Evolutionary conservation across 2,888 invertebrate genomes (phyloP).

Genomic region (Rhamphomyia laevipes): DNA sequence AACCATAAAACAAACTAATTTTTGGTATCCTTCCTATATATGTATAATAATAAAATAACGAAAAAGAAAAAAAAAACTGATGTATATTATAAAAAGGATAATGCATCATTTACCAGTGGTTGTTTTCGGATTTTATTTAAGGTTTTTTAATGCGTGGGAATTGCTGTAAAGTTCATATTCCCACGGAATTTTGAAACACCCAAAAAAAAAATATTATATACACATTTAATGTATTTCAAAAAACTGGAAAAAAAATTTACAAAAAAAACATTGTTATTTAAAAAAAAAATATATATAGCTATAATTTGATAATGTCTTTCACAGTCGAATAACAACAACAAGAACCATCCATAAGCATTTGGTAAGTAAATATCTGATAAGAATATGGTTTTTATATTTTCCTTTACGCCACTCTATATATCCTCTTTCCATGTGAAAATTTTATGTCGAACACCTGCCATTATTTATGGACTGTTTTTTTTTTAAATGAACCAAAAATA

Average conservation of each 20-base stretch:
- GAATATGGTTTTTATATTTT: constrained; percentile 13
- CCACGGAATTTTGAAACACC: constrained; percentile 23
- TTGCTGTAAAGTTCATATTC: constrained; percentile 24
- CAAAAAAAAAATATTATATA: neutral
- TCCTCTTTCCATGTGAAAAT: neutral
- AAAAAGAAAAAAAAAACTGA: too few relatives aligned
- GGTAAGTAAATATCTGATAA: constrained; percentile 30
- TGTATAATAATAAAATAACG: neutral
- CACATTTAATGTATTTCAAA: too few relatives aligned
- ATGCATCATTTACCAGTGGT: too few relatives aligned
- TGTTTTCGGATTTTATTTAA: too few relatives aligned
- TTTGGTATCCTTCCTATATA: neutral
- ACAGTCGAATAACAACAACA: neutral
- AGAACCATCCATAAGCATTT: constrained; percentile 26
- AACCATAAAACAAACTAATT: neutral
- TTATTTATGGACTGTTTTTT: constrained; percentile 24
- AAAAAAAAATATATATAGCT: neutral
- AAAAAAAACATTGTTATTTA: neutral
- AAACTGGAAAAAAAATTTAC: too few relatives aligned
- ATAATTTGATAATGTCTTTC: neutral
- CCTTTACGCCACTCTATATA: constrained; percentile 1
- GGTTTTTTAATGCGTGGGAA: constrained; percentile 25
- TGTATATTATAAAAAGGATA: too few relatives aligned
- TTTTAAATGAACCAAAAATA: too few relatives aligned
- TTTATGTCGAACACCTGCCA: constrained; percentile 33